Conservation (phyloP, 2,113 vertebrate genomes). For the Daphoenositta chrysoptera region DNA sequence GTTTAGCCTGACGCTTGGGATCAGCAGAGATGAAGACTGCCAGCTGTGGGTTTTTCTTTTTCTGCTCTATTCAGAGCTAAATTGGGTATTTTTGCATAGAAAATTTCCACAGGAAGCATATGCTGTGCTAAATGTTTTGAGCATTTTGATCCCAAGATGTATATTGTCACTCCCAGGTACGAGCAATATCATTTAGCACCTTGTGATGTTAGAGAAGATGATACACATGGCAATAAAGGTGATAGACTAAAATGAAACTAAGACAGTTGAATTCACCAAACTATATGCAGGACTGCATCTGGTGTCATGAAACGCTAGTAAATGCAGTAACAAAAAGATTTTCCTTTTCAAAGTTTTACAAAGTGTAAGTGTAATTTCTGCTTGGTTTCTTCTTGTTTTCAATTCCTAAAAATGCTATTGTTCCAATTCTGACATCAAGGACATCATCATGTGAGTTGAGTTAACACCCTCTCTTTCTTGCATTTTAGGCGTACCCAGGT, state of each 20-base stretch:
- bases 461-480: rapidly evolving
- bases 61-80: constrained; percentile 7
- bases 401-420: not conserved
- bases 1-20: not conserved
- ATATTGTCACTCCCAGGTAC: not conserved
- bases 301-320: not conserved
- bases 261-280: not conserved
- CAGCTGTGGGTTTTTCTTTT: constrained; percentile 26
- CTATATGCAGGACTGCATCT: not conserved
- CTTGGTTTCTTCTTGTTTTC: not conserved
- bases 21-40: not conserved
- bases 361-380: not conserved
- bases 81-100: not conserved
- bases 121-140: constrained; percentile 28
- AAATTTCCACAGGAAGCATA: constrained; percentile 27
- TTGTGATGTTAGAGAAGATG: not conserved
- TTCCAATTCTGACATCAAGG: not conserved
- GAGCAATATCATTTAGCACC: not conserved
- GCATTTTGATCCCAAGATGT: constrained; percentile 14
- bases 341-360: not conserved
- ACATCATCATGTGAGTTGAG: not conserved
- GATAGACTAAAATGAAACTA: not conserved
- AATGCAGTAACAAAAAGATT: not conserved
- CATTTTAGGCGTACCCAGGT: not conserved
- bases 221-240: not conserved